Conservation (phyloP, 2,888 invertebrate genomes). For the Strigamia crassipes region DNA sequence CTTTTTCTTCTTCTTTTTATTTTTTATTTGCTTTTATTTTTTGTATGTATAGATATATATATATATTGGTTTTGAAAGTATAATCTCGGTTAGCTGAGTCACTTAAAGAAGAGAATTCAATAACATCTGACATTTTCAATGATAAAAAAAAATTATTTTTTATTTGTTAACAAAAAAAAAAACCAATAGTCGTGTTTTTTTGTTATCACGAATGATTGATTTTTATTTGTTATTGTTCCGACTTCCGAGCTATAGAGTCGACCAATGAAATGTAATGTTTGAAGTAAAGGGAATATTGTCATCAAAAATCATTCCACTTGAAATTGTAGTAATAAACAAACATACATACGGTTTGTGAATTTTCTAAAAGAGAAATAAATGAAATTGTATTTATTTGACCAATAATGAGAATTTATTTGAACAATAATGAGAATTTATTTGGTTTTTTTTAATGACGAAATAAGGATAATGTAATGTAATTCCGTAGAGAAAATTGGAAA, state of each 20-base stretch:
- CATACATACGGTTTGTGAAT: not conserved
- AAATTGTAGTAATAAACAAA: not conserved
- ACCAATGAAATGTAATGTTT: not conserved
- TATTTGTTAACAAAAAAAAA: too few relatives aligned
- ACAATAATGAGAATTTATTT: too few relatives aligned
- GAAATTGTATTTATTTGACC: too few relatives aligned
- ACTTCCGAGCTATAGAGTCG: not conserved
- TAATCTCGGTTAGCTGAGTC: not conserved
- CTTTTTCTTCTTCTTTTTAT: not conserved
- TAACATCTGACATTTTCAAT: too few relatives aligned
- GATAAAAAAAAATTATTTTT: too few relatives aligned
- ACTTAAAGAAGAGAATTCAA: too few relatives aligned
- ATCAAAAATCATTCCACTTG: not conserved
- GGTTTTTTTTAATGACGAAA: too few relatives aligned
- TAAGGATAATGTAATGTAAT: too few relatives aligned
- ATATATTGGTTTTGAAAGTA: not conserved
- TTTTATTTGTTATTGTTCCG: not conserved
- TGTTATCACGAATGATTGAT: not conserved
- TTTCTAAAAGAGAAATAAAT: too few relatives aligned
- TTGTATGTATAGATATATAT: not conserved
- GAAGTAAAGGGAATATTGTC: not conserved
- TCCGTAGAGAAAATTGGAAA: too few relatives aligned
- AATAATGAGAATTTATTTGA: too few relatives aligned
- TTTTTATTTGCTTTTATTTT: not conserved
- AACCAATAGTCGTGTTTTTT: not conserved